Evolutionary conservation across 2,888 invertebrate genomes (phyloP), one percentile per base, ranked within the genome.

Genomic region (Scrobipalpa atriplicella): DNA sequence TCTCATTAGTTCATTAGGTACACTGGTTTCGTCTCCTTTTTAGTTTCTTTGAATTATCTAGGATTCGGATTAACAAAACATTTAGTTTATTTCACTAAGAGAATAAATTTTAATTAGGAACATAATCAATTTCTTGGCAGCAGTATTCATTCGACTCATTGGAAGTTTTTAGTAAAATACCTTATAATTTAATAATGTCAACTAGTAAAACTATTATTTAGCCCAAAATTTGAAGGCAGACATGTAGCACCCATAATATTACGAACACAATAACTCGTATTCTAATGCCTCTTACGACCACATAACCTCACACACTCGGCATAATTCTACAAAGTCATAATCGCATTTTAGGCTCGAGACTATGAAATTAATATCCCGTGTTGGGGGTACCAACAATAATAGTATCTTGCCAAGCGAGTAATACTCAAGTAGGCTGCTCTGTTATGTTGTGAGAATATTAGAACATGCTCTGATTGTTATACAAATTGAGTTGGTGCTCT

Each of bases 381-480:
- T 39, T 6, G 8, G 54, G 19, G 5, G 19, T 11, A n/a, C 6
- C 41, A 61, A 60, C 18, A 60, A 61, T 61, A 41, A 61, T 61
- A 41, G 18, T 61, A 19, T 61, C 41, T 61, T 41, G 10, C 61
- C 21, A 61, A 61, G 41, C 61, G 61, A 41, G 29, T 61, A 41
- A 61, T 19, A 61, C 29, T 16, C 41, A 10, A 56, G 54, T 11
- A 56, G 54, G 54, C 54, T 21, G 54, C 11, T 56, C 19, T 54
- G 11, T 21, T 29, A 21, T 21, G 21, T 21, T 65, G 43, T 41
- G 64, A 56, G n/a, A 19, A 65, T 65, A 65, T 65, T 41, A 58
- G 39, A 21, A 65, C 64, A 65, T 58, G 64, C 64, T 29, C 41
- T 41, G 58, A 56, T 65, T 56, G 64, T 56, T 43, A 58, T 47